Percentiles rank a stretch among this genome's conserved stretches.
Conservation (phyloP, 2,797 vertebrate species). For the Allobates femoralis region DNA sequence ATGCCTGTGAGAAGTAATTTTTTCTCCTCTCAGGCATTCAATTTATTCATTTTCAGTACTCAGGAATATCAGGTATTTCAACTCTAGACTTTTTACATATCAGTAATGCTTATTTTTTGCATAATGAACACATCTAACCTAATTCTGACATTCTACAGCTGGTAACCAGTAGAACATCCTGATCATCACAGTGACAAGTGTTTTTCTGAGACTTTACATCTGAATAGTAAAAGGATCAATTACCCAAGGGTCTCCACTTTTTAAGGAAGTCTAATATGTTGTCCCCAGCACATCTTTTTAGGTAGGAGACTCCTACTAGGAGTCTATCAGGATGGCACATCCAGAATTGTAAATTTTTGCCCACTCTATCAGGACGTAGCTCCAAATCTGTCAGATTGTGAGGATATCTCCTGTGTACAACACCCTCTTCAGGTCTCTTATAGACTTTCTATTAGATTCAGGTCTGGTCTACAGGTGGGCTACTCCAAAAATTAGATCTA, state of each 20-base stretch:
- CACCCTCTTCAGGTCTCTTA: too few relatives aligned
- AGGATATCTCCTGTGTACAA: too few relatives aligned
- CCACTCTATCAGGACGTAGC: too few relatives aligned
- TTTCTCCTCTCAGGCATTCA: background rate
- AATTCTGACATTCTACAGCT: background rate
- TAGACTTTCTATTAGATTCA: too few relatives aligned
- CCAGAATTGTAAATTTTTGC: too few relatives aligned
- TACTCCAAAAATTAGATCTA: too few relatives aligned
- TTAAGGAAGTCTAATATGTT: background rate
- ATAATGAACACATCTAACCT: background rate
- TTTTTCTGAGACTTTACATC: background rate
- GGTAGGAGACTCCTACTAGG: too few relatives aligned
- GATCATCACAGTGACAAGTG: background rate
- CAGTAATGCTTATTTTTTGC: constrained; percentile 13
- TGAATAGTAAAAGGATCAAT: background rate
- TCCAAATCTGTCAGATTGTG: too few relatives aligned
- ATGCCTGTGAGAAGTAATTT: background rate
- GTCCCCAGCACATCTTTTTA: background rate
- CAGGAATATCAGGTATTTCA: background rate
- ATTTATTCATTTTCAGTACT: background rate
- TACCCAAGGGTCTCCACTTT: background rate
- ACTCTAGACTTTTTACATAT: background rate
- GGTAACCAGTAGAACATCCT: background rate
- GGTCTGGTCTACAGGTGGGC: too few relatives aligned
- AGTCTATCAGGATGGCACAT: too few relatives aligned